Evolutionary conservation across 1,140 invertebrate genomes (phyloP), one percentile per base, ranked within the genome.

Genomic region (Aphelenchoides fujianensis): DNA sequence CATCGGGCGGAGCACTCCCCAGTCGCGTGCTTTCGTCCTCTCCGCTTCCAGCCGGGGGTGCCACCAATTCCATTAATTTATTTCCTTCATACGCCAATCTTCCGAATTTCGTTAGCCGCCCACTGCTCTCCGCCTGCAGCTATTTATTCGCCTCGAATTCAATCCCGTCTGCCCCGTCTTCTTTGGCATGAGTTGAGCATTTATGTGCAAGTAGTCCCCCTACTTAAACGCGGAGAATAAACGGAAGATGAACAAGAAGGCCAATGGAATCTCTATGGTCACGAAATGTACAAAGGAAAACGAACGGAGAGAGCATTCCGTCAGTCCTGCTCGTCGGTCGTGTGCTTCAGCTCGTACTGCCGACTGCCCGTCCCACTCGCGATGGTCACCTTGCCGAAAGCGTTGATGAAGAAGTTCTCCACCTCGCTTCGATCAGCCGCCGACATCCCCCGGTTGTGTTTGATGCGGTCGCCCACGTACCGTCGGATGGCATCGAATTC

Each of bases 381-480:
- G 12, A 71, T 70, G 12, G 64, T 68, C 16, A 68, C 67, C 34
- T 70, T 2, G 16, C 23, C 23, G 34, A 70, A 69, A 12, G 61
- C 61, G 61, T 69, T 69, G 66, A 28, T 32, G 30, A 69, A 71
- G 3, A 70, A 69, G 27, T 71, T 70, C n/a, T 31, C 61, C 3
- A 69, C n/a, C 28, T 69, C 67, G 67, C 67, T 69, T 28, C 23
- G 16, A 23, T 69, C 16, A 70, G 64, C 3, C 68, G 62, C 34
- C 34, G 62, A 7, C 52, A 66, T 16, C 23, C 5, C 12, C 12
- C 41, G 41, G 30, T 68, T 71, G 61, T 23, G 28, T 32, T 69
- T 70, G 57, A 71, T n/a, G 61, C 71, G 68, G 27, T 69, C 27
- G 12, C 31, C 37, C 34, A 69, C 23, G 67, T 30, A 71, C 19